A percentile compares a stretch with the other conserved stretches of the same genome.
Evolutionary conservation across 2,888 invertebrate genomes (phyloP).

Genomic region (Acleris laterana): DNA sequence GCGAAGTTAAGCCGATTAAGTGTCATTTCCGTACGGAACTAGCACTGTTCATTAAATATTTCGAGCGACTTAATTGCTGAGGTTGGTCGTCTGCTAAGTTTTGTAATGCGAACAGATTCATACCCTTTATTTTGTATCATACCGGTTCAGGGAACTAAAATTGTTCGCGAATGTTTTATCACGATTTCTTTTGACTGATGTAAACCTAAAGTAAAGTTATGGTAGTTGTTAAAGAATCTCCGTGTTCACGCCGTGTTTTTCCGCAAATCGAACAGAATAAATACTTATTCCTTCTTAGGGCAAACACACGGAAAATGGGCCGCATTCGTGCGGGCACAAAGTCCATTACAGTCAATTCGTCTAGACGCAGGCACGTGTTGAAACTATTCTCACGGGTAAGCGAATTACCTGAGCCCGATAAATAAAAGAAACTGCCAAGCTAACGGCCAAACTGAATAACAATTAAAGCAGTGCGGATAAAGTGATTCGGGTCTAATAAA

Average conservation of each 20-base stretch:
- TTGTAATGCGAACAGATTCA: slow-evolving; percentile 62
- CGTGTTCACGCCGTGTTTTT: slow-evolving; percentile 26
- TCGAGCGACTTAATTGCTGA: slow-evolving; percentile 79
- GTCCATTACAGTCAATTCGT: slow-evolving; percentile 79
- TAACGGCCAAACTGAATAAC: slow-evolving; percentile 65
- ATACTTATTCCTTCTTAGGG: slow-evolving; percentile 55
- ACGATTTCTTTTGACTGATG: neutral
- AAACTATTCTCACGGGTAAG: slow-evolving; percentile 80
- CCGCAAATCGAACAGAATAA: slow-evolving; percentile 45
- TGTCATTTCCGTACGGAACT: slow-evolving; percentile 81
- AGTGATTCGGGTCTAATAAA: neutral
- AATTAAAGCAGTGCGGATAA: slow-evolving; percentile 58
- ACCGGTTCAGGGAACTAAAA: slow-evolving; percentile 38
- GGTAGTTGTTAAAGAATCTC: neutral
- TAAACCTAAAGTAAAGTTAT: too few relatives aligned
- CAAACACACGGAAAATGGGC: slow-evolving; percentile 54
- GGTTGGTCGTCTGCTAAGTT: slow-evolving; percentile 69
- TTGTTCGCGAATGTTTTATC: slow-evolving; percentile 38
- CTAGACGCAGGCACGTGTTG: slow-evolving; percentile 76
- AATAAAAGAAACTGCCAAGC: slow-evolving; percentile 67
- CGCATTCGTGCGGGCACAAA: slow-evolving; percentile 65
- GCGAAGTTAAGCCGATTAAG: slow-evolving; percentile 82
- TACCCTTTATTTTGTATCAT: slow-evolving; percentile 49
- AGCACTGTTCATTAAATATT: slow-evolving; percentile 83
- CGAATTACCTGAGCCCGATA: slow-evolving; percentile 75